Base-by-base conservation (phyloP, 2,113 vertebrate genomes). In the Epinephelus moara region DNA sequence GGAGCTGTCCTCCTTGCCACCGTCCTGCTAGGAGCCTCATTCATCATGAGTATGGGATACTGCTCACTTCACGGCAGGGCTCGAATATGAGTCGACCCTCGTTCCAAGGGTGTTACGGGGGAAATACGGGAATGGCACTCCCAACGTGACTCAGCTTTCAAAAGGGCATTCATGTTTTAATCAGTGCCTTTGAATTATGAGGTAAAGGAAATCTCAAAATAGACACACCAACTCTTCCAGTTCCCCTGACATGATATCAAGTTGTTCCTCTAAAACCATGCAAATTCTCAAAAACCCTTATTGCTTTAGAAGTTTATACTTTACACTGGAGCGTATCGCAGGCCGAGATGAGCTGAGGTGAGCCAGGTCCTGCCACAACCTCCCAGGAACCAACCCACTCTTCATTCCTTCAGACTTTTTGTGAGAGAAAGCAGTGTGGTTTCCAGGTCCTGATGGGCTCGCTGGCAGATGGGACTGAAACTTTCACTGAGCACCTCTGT, bases 1-100 rank as follows among this genome's bases (percentile, higher is more conserved):
- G 80, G 70, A 92, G 84, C 91, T 88, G 89, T 92, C 85, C 77
- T 91, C 87, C 88, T 85, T 93, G 92, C 91, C 89, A 92, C 85
- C 74, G 55, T 88, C 86, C 78, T 73, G 82, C 89, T 66, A 82
- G 77, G 81, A 88, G 81, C 74, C 88, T 86, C 91, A 94, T 95
- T 94, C 83, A 94, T 95, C 91, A 94, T 82, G 27, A 70, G 75
- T 63, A 56, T 63, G 50, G 85, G 73, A 80, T 75, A 71, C 80
- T 70, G 80, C 57, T 76, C 56, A 60, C 77, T 59, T 85, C 82
- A 78, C 87, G 64, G 63, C 78, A 17, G 60, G 76, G 37, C 80
- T 75, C 79, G 27, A 67, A 78, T 69, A 73, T 66, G 80, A 90
- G 70, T 82, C 18, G 10, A 75, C 57, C 62, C 61, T 69, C 25